Conservation (phyloP, 1,140 invertebrate genomes). For the Drosophila sp. region DNA sequence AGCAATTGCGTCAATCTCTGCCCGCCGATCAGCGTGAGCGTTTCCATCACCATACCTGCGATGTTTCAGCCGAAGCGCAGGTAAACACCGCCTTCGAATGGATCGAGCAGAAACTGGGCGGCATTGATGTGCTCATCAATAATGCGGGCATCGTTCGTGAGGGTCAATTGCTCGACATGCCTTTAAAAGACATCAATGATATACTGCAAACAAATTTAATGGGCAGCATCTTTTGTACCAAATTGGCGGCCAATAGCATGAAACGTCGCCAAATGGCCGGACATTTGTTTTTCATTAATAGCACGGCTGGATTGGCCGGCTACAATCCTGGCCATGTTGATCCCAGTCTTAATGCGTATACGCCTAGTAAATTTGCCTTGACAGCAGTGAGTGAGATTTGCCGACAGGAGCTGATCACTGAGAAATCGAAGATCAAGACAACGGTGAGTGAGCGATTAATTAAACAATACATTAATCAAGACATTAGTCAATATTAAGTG, state of each 20-base stretch:
- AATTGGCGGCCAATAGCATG: conserved; percentile 89
- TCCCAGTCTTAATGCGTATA: conserved; percentile 86
- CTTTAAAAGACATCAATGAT: conserved; percentile 83
- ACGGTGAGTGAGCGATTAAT: conserved; percentile 85
- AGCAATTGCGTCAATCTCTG: conserved; percentile 64
- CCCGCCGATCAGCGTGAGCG: conserved; percentile 63
- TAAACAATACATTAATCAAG: background rate
- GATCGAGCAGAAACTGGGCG: conserved; percentile 87
- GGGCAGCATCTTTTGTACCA: conserved; percentile 88
- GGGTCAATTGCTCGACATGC: conserved; percentile 80
- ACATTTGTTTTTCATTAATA: conserved; percentile 91
- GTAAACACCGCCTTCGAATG: conserved; percentile 88
- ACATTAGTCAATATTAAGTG: background rate
- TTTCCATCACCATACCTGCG: conserved; percentile 87
- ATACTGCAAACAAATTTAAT: conserved; percentile 90
- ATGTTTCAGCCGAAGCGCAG: conserved; percentile 88
- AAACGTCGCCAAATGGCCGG: conserved; percentile 87
- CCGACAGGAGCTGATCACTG: conserved; percentile 87
- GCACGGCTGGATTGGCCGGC: conserved; percentile 86
- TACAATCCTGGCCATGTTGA: conserved; percentile 70
- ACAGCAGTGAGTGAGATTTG: conserved; percentile 88
- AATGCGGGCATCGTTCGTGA: conserved; percentile 88
- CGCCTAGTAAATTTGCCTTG: conserved; percentile 89
- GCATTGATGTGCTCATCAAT: conserved; percentile 90
- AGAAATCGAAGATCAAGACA: conserved; percentile 88